These are phyloP conservation scores for Rhinolophus ferrumequinum DNA, from an alignment of 2,113 vertebrate genomes.

Conservation along the genomic window DNA sequence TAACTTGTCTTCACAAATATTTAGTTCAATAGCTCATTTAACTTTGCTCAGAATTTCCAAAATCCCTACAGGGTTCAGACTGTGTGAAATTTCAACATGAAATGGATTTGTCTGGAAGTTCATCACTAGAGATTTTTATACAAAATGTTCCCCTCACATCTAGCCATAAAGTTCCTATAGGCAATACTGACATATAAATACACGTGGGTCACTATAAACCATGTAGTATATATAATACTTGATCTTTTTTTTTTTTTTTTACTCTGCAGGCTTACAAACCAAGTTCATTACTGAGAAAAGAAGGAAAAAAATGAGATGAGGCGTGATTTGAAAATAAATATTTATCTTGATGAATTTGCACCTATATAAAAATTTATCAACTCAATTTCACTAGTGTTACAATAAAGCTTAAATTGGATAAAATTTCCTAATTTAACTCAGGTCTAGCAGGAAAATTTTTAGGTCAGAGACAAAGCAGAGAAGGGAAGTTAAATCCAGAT, in stretches of 20 bases:
- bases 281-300: background rate
- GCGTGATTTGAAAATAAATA: background rate
- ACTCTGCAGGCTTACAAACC: background rate
- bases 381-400: background rate
- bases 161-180: background rate
- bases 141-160: background rate
- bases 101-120: background rate
- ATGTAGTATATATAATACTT: background rate
- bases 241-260: background rate
- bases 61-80: background rate
- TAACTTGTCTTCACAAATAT: background rate
- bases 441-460: background rate
- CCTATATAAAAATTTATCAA: background rate
- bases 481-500: background rate
- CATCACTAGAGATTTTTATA: background rate
- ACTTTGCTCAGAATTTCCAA: slow-evolving; percentile 24
- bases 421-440: background rate
- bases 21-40: slow-evolving; percentile 23
- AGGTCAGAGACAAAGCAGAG: background rate
- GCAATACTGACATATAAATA: background rate
- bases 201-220: background rate
- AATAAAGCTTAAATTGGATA: background rate
- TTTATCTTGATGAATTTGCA: background rate
- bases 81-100: background rate
- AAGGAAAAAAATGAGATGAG: background rate